A percentile compares a stretch with the other conserved stretches of the same genome.
phyloP scores from a whole-genome alignment of 92 coral and sea anemone genomes.

The Bergia sp. region DNA sequence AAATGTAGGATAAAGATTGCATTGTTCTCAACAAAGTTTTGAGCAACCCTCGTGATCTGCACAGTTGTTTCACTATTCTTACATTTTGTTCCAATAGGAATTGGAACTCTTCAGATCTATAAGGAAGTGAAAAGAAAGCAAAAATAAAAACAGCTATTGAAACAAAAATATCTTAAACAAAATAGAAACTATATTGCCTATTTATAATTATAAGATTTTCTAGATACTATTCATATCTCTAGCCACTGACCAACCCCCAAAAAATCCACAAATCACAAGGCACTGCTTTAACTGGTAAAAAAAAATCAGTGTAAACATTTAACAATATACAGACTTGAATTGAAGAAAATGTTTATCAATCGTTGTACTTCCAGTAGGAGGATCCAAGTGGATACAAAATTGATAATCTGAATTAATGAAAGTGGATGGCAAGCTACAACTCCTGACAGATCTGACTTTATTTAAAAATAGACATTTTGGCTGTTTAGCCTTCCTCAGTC shows the following conservation, averaged over 20 bases:
- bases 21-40: background rate
- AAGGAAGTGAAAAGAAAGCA: conserved; percentile 12
- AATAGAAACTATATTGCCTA: conserved; percentile 15
- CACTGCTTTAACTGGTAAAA: conserved; percentile 14
- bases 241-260: background rate
- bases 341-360: background rate
- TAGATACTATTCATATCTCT: background rate
- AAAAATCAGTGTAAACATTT: background rate
- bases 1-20: conserved; percentile 13
- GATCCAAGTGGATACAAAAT: conserved; percentile 19
- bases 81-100: conserved; percentile 16
- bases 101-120: conserved; percentile 9
- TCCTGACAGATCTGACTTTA: conserved; percentile 7
- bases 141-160: conserved; percentile 15
- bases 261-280: conserved; percentile 6
- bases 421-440: background rate
- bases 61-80: conserved; percentile 12
- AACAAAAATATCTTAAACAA: conserved; percentile 10
- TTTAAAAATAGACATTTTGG: background rate
- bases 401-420: background rate
- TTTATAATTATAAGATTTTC: conserved; percentile 15
- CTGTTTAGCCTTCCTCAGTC: conserved; percentile 2
- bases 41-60: no score
- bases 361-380: conserved; percentile 17
- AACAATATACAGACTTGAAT: background rate